Evolutionary conservation across 2,888 invertebrate genomes (phyloP), one percentile per base, ranked within the genome.

Genomic region (Lochmaea capreae): DNA sequence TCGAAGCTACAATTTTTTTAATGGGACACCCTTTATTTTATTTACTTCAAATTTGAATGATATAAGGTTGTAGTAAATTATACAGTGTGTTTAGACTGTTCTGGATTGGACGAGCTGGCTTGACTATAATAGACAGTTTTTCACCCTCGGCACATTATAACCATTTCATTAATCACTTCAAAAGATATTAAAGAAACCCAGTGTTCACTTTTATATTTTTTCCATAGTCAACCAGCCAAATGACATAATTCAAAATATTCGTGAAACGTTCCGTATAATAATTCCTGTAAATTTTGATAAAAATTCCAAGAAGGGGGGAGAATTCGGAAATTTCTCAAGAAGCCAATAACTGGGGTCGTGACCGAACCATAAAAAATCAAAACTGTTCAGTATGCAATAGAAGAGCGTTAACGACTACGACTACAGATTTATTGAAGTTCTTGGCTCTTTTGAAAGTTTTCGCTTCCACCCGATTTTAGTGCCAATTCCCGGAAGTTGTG

Each of bases 361-460:
- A 78, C 79, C 77, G 73, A 66, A 78, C 80, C 78, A 80, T 80
- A 81, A 82, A 82, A 82, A 82, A 82, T 81, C 80, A 78, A 42
- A 79, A 80, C 82, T 83, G 82, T 78, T 84, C 81, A 80, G 83
- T 83, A 83, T 83, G 83, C 83, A 81, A 81, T 81, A 75, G 81
- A 80, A 80, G 78, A 78, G 78, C 81, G 81, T 82, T 83, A 84
- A 83, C 83, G 83, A 75, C 75, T 75, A 58, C 62, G 26, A 80
- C 80, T 81, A 72, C 80, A 81, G 82, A 84, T 84, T 84, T 84
- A 84, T 84, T 80, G 83, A 81, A 82, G 79, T 83, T 81, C 75
- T 78, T 72, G 74, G 71, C 68, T 72, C 75, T 76, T 79, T 77
- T 68, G 70, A 79, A 80, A 80, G 77, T 80, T 81, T 63, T 77